A percentile compares a stretch with the other conserved stretches of the same genome.
Evolutionary conservation across 2,888 invertebrate species (phyloP).

Genomic region (Tetranychus piercei): DNA sequence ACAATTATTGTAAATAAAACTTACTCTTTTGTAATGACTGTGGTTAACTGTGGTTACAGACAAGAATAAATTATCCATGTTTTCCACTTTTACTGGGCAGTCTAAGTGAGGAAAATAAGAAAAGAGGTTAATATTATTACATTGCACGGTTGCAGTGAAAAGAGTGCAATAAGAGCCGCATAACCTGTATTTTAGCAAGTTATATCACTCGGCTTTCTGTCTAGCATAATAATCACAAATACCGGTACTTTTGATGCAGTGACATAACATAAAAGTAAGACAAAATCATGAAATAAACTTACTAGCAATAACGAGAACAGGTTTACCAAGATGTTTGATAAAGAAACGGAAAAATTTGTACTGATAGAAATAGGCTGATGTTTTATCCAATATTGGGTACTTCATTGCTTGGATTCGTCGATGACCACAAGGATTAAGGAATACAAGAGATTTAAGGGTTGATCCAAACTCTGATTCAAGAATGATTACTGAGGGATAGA

Average conservation of each 20-base stretch:
- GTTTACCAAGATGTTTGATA: constrained; percentile 5
- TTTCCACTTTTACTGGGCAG: constrained; percentile 21
- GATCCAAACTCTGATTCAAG: constrained; percentile 15
- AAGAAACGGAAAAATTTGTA: constrained; percentile 7
- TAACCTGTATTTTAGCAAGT: too few relatives aligned
- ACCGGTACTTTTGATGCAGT: too few relatives aligned
- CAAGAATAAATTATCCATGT: constrained; percentile 24
- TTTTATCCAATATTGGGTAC: not conserved
- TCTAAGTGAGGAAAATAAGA: not conserved
- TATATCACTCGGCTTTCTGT: too few relatives aligned
- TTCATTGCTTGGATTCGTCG: constrained; percentile 14
- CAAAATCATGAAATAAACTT: not conserved
- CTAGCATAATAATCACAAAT: too few relatives aligned
- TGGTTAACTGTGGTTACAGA: constrained; percentile 21
- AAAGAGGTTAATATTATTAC: not conserved
- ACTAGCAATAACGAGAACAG: not conserved
- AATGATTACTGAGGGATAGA: constrained; percentile 24
- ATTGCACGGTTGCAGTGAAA: too few relatives aligned
- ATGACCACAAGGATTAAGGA: constrained; percentile 23
- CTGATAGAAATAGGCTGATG: constrained; percentile 7
- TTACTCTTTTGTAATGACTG: constrained; percentile 8
- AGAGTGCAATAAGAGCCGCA: too few relatives aligned
- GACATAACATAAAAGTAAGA: too few relatives aligned
- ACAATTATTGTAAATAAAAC: not conserved
- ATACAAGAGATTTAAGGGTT: constrained; percentile 21